Base-by-base conservation (phyloP, 1,140 invertebrate genomes). In the Oscheius sp. region DNA sequence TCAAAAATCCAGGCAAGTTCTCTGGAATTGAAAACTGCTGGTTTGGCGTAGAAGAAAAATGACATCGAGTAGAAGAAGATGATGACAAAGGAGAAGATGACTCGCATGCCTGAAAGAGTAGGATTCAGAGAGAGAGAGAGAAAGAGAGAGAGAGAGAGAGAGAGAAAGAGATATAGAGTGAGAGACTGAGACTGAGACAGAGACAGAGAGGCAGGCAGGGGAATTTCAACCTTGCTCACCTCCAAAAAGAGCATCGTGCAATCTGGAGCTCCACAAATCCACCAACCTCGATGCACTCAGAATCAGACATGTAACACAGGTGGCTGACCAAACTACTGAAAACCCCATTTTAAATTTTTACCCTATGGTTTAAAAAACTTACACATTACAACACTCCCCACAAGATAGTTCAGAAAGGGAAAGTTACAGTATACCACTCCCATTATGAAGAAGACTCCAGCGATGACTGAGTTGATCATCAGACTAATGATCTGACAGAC, bases 161-260 rank as follows among this genome's bases (percentile, higher is more conserved):
- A n/a, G n/a, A n/a, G n/a, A n/a, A n/a, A n/a, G n/a, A n/a, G n/a
- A n/a, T n/a, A n/a, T n/a, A n/a, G n/a, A n/a, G n/a, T n/a, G n/a
- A n/a, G n/a, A n/a, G n/a, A n/a, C n/a, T n/a, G n/a, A n/a, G n/a
- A n/a, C n/a, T n/a, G n/a, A n/a, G n/a, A n/a, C n/a, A n/a, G n/a
- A n/a, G n/a, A n/a, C n/a, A n/a, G n/a, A n/a, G n/a, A n/a, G n/a
- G n/a, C n/a, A n/a, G n/a, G n/a, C n/a, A n/a, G n/a, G n/a, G n/a
- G n/a, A n/a, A n/a, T n/a, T n/a, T n/a, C n/a, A n/a, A n/a, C n/a
- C n/a, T n/a, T 10, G 38, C 10, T 7, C 28, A 55, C 49, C 49
- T 55, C 49, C 49, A 55, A 55, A 55, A 55, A 55, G 7, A 26
- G 49, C 49, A 55, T 55, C 49, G 23, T 55, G 49, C 49, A 15